Evolutionary conservation across 2,888 invertebrate species (phyloP).

Genomic region (Thyatira batis): DNA sequence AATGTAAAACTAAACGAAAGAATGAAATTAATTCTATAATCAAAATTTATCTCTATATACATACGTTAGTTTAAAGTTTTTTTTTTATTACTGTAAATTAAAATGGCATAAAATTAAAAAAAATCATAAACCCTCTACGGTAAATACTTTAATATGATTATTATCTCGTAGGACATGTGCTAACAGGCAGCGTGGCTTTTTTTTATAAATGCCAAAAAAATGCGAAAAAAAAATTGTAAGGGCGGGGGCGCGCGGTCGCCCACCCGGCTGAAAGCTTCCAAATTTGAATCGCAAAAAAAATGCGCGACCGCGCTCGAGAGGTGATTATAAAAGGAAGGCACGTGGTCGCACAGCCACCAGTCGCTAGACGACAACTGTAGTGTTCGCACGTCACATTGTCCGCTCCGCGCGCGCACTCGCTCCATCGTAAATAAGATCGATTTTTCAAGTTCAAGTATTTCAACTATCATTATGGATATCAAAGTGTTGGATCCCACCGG

Average conservation of each 20-base stretch:
- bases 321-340: slow-evolving; percentile 71
- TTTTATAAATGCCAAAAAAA: slow-evolving; percentile 45
- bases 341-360: slow-evolving; percentile 68
- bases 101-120: background rate
- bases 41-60: too few relatives aligned
- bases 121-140: background rate
- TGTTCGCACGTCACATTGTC: slow-evolving; percentile 57
- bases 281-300: slow-evolving; percentile 79
- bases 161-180: slow-evolving; percentile 39
- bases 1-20: too few relatives aligned
- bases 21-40: too few relatives aligned
- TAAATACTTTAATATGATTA: slow-evolving; percentile 11
- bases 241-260: slow-evolving; percentile 71
- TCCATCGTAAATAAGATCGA: slow-evolving; percentile 77
- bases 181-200: slow-evolving; percentile 55
- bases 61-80: too few relatives aligned
- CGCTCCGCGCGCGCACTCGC: slow-evolving; percentile 44
- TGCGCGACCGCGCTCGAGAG: slow-evolving; percentile 68
- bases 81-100: background rate
- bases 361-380: slow-evolving; percentile 54
- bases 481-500: slow-evolving; percentile 78
- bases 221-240: slow-evolving; percentile 46
- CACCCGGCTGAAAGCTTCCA: slow-evolving; percentile 80
- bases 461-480: slow-evolving; percentile 65
- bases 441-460: slow-evolving; percentile 53